Base-by-base conservation (phyloP, 2,797 vertebrate genomes). In the Todus mexicanus region DNA sequence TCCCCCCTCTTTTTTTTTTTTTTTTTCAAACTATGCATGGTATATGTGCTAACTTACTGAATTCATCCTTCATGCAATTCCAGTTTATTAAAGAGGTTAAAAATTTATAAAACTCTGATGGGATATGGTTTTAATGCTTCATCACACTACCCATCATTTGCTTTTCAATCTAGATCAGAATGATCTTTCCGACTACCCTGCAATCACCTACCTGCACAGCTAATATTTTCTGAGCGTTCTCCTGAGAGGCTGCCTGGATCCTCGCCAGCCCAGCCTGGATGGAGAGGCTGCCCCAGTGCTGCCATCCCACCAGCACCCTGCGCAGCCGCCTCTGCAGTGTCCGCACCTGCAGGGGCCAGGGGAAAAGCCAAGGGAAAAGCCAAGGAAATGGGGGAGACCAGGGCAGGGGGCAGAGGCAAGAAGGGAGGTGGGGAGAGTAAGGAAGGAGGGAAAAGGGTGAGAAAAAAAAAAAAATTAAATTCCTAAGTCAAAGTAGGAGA, bases 151-250 rank as follows among this genome's bases (percentile, higher is more conserved):
- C 97, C 97, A 97, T 98, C 97, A 97, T 98, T 98, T 98, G 97
- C 97, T 98, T 98, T 98, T 98, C 97, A 98, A 97, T 98, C 97
- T 98, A 97, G 97, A 97, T 97, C 97, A 96, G 97, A 98, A 98
- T 97, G 97, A 98, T 98, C 97, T 97, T 95, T 93, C 95, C 96
- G 86, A 96, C 97, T 97, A 97, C 95, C 95, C 96, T 97, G 97
- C 97, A 97, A 97, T 98, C 97, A 98, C 98, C 98, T 99, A 99
- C 99, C 99, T 99, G 98, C 98, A 98, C 98, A 98, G 97, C 98
- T 98, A 98, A 98, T 98, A 99, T 99, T 99, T 99, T 98, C 98
- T 98, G 98, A 98, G 98, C 96, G 92, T 98, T 98, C 98, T 99
- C 98, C 97, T 98, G 98, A 98, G 98, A 99, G 97, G 98, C 98